A percentile compares a stretch with the other conserved stretches of the same genome.
These are phyloP conservation scores for Drosophila putrida DNA, from an alignment of 2,888 invertebrate genomes.

Conservation along the genomic window DNA sequence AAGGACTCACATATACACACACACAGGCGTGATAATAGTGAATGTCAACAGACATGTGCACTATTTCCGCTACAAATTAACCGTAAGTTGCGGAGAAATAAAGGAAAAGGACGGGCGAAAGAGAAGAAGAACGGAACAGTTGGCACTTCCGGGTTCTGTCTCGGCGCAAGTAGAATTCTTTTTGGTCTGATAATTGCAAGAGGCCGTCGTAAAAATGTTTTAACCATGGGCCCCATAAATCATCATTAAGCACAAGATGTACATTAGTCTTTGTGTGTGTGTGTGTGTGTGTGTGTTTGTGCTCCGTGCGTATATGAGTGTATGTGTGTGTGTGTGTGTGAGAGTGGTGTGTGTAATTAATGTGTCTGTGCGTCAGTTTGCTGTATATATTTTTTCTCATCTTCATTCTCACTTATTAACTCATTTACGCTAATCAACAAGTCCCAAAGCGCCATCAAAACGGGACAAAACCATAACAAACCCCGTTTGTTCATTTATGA, in stretches of 20 bases:
- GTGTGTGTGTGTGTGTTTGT: conserved; percentile 10
- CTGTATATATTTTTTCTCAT: conserved; percentile 24
- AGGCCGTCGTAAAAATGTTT: conserved; percentile 70
- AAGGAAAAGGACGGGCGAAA: background rate
- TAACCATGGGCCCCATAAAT: conserved; percentile 72
- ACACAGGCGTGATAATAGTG: conserved; percentile 19
- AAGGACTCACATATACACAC: conserved; percentile 39
- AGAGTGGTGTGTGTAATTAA: conserved; percentile 65
- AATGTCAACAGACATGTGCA: conserved; percentile 56
- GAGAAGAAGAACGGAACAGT: background rate
- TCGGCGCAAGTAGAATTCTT: conserved; percentile 23
- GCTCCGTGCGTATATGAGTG: background rate
- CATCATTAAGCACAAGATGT: conserved; percentile 75
- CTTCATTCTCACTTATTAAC: conserved; percentile 65
- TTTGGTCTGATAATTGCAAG: conserved; percentile 63
- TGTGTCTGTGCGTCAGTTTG: conserved; percentile 57
- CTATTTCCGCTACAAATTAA: conserved; percentile 61
- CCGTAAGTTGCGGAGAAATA: background rate
- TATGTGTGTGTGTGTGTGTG: conserved; percentile 7
- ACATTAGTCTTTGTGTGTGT: conserved; percentile 30
- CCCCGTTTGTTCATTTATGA: background rate
- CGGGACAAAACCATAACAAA: background rate
- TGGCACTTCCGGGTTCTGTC: conserved; percentile 18
- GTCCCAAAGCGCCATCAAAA: conserved; percentile 36
- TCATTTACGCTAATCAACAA: conserved; percentile 73